phyloP scores from a whole-genome alignment of 2,888 invertebrate genomes.

The Microctonus aethiopoides region DNA sequence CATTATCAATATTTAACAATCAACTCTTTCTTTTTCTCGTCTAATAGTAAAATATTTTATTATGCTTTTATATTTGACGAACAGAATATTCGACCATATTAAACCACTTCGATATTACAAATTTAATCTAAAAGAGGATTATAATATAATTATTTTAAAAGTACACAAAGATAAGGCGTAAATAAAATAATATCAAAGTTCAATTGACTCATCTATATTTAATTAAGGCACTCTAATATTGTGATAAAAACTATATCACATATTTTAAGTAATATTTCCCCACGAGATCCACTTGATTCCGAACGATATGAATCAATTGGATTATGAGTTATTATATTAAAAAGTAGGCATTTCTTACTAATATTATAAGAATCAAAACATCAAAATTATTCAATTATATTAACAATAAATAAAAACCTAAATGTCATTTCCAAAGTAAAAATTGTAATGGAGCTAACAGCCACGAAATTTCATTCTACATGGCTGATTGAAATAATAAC shows the following conservation, averaged over 20 bases:
- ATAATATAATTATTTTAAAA: not conserved
- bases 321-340: not conserved
- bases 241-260: conserved; percentile 22
- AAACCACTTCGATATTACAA: not conserved
- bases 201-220: conserved; percentile 27
- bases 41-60: too few species aligned
- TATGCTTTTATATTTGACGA: too few species aligned
- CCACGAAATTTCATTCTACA: not conserved
- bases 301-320: not conserved
- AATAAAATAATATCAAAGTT: not conserved
- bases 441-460: not conserved
- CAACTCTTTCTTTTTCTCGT: too few species aligned
- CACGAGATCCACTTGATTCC: not conserved
- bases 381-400: not conserved
- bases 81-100: too few species aligned
- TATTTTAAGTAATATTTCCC: not conserved
- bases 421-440: not conserved
- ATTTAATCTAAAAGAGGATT: not conserved
- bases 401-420: not conserved
- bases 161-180: not conserved
- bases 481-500: not conserved
- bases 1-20: too few species aligned
- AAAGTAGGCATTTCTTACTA: not conserved
- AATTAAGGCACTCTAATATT: conserved; percentile 47
- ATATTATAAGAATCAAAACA: not conserved